phyloP scores from a whole-genome alignment of 2,797 vertebrate genomes.

The Amblyopsis hoosieri region DNA sequence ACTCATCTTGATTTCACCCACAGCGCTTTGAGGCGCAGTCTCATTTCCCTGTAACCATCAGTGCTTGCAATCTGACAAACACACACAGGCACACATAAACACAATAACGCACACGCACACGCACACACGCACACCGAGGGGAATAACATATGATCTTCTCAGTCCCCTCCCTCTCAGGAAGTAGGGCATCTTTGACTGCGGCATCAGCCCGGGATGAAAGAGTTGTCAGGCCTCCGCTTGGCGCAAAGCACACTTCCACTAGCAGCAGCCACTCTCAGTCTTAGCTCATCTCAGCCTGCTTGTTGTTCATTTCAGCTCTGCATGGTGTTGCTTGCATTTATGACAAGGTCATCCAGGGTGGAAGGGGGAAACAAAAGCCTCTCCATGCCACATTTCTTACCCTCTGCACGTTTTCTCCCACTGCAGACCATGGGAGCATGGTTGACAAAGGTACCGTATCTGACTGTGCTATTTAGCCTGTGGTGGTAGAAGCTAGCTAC shows the following conservation, averaged over 20 bases:
- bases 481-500: constrained; percentile 77
- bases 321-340: constrained; percentile 76
- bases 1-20: constrained; percentile 65
- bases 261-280: constrained; percentile 62
- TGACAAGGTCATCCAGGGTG: constrained; percentile 5
- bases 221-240: constrained; percentile 68
- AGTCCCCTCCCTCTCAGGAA: constrained; percentile 68
- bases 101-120: constrained; percentile 4
- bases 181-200: constrained; percentile 77
- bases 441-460: constrained; percentile 85
- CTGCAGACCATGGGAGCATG: constrained; percentile 85
- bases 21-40: constrained; percentile 65
- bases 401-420: constrained; percentile 81
- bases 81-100: constrained; percentile 25
- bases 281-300: constrained; percentile 65
- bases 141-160: constrained; percentile 66
- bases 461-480: constrained; percentile 74
- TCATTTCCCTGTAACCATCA: constrained; percentile 70
- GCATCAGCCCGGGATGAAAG: constrained; percentile 72
- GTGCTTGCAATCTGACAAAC: constrained; percentile 58
- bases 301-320: constrained; percentile 75
- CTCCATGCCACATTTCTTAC: constrained; percentile 66
- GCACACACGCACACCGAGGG: constrained; percentile 24
- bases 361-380: constrained; percentile 22
- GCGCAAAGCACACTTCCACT: constrained; percentile 64